Conservation (phyloP, 1,140 invertebrate species). For the Dysdera silvatica region DNA sequence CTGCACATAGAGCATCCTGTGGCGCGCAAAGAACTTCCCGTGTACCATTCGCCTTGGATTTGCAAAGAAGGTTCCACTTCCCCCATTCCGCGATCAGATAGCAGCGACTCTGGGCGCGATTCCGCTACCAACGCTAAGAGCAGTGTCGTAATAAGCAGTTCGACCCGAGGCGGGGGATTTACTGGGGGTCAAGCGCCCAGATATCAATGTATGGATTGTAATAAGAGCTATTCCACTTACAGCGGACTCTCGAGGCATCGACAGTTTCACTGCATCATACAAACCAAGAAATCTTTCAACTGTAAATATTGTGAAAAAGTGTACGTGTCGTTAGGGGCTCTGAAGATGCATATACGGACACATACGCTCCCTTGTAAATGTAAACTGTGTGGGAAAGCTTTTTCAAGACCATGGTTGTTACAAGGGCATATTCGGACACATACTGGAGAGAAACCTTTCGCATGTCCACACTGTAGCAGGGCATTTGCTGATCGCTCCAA, state of each 20-base stretch:
- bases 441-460: conserved; percentile 95
- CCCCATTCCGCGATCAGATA: neutral
- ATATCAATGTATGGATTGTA: conserved; percentile 56
- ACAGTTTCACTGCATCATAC: conserved; percentile 87
- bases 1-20: neutral
- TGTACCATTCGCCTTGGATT: neutral
- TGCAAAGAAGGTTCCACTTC: conserved; percentile 12
- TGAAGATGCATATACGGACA: conserved; percentile 98
- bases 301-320: conserved; percentile 95
- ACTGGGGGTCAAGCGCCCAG: neutral
- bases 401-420: conserved; percentile 90
- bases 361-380: conserved; percentile 98
- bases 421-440: conserved; percentile 88
- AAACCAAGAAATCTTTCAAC: conserved; percentile 81
- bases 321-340: conserved; percentile 85
- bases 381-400: conserved; percentile 90
- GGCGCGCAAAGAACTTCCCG: neutral
- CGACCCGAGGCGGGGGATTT: neutral
- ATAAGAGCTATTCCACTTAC: conserved; percentile 91
- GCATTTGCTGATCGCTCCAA: conserved; percentile 96
- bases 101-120: conserved; percentile 4
- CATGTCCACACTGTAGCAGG: conserved; percentile 84
- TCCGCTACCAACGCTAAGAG: neutral
- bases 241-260: conserved; percentile 93
- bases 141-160: conserved; percentile 7